Evolutionary conservation across 2,888 invertebrate genomes (phyloP).

Genomic region (Nyleta sp.): DNA sequence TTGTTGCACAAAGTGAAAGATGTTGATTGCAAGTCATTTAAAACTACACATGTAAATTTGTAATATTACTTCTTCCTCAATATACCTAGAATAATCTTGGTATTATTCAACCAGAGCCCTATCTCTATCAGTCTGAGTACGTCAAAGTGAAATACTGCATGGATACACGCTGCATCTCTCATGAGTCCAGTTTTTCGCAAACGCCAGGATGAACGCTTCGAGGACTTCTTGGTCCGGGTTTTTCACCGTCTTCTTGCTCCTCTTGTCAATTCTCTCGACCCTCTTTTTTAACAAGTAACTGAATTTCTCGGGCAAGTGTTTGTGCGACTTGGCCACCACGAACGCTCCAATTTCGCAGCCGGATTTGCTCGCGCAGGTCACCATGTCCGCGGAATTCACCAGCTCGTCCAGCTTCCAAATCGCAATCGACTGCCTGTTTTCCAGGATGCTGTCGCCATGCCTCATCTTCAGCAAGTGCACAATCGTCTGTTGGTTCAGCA

Average conservation of each 20-base stretch:
- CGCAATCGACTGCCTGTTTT: conserved; percentile 30
- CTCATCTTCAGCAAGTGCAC: conserved; percentile 48
- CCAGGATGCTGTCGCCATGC: conserved; percentile 40
- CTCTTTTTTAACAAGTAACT: conserved; percentile 45
- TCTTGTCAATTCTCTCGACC: conserved; percentile 32
- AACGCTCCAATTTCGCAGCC: conserved; percentile 69
- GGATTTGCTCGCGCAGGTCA: conserved; percentile 67
- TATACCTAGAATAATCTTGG: no score
- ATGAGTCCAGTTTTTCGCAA: conserved; percentile 66
- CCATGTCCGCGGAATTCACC: conserved; percentile 47
- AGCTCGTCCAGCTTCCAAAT: conserved; percentile 49
- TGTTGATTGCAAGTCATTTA: no score
- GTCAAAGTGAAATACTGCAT: conserved; percentile 50
- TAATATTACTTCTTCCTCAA: no score
- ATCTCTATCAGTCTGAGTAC: no score
- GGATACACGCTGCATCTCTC: conserved; percentile 62
- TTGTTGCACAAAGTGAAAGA: no score
- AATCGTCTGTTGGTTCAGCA: conserved; percentile 51
- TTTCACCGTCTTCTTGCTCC: conserved; percentile 11
- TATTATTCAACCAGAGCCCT: no score
- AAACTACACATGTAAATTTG: no score
- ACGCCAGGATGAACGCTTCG: conserved; percentile 66
- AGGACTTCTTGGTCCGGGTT: conserved; percentile 31
- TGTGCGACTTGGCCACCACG: conserved; percentile 34
- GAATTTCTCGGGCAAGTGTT: conserved; percentile 62